Base-by-base conservation (phyloP, 2,888 invertebrate species). In the Pristionchus mayeri region DNA sequence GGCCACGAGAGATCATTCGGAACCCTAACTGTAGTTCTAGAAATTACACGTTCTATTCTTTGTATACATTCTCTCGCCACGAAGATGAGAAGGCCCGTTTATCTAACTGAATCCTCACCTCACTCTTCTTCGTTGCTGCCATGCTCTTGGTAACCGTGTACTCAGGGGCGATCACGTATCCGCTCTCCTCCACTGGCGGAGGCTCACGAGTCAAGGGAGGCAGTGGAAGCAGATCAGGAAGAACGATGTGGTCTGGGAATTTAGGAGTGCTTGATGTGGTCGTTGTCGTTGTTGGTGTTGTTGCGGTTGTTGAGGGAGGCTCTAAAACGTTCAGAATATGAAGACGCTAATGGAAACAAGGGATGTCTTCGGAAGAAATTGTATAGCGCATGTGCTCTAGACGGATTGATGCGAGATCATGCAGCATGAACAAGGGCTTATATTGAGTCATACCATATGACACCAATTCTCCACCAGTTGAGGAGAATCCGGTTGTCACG, bases 81-180 rank as follows among this genome's bases (percentile, higher is more conserved):
- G n/a, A n/a, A n/a, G n/a, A n/a, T n/a, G n/a, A n/a, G n/a, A n/a
- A n/a, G n/a, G n/a, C n/a, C n/a, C n/a, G n/a, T n/a, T n/a, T n/a
- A n/a, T n/a, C n/a, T n/a, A n/a, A n/a, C n/a, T n/a, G n/a, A n/a
- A 11, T 63, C 18, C 48, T 27, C 6, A 78, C 76, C 76, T 78
- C 76, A 27, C 50, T 50, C 24, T 48, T 48, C 21, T 24, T 78
- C 30, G 50, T 34, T 30, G 48, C 27, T 40, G 24, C 76, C 76
- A 78, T 78, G 40, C 21, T 50, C 50, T 78, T 78, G 18, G 76
- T 78, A 2, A 78, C 76, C 1, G 48, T 50, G 48, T 78, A 78
- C 24, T 78, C 50, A 21, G 76, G 76, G 6, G 76, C 76, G 3
- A 78, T 78, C 2, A 78, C 30, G 30, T 78, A 78, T 11, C 76